Evolutionary conservation across 2,888 invertebrate species (phyloP).

Genomic region (Glyphotaelius pellucidus): DNA sequence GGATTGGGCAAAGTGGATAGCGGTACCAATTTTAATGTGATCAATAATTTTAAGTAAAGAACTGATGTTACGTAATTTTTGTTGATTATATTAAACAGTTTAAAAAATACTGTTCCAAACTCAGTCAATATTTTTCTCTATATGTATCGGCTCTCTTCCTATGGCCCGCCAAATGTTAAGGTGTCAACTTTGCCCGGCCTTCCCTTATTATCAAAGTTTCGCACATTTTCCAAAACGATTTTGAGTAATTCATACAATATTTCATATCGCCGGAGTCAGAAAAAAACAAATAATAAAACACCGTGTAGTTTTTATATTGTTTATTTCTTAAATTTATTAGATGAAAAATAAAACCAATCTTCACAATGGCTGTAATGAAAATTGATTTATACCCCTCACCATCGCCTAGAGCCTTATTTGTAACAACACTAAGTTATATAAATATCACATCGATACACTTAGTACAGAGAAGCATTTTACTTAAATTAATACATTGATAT

Average conservation of each 20-base stretch:
- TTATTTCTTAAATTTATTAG: constrained; percentile 25
- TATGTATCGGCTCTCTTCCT: too few relatives aligned
- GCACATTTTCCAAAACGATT: background rate
- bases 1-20: too few relatives aligned
- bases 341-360: constrained; percentile 71
- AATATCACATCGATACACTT: constrained; percentile 35
- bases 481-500: constrained; percentile 39
- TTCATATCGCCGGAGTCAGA: background rate
- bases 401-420: constrained; percentile 32
- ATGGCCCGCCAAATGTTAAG: too few relatives aligned
- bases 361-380: constrained; percentile 78
- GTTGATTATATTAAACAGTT: too few relatives aligned
- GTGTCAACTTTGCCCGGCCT: too few relatives aligned
- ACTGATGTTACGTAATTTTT: too few relatives aligned
- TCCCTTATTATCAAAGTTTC: background rate
- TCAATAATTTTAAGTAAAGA: too few relatives aligned
- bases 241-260: background rate
- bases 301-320: constrained; percentile 5
- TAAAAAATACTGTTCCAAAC: too few relatives aligned
- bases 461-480: background rate
- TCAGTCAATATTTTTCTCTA: too few relatives aligned
- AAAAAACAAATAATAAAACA: background rate
- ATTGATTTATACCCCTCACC: constrained; percentile 69
- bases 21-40: too few relatives aligned
- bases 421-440: constrained; percentile 22